phyloP scores from a whole-genome alignment of 1,140 invertebrate genomes.

The Harpegnathos saltator region DNA sequence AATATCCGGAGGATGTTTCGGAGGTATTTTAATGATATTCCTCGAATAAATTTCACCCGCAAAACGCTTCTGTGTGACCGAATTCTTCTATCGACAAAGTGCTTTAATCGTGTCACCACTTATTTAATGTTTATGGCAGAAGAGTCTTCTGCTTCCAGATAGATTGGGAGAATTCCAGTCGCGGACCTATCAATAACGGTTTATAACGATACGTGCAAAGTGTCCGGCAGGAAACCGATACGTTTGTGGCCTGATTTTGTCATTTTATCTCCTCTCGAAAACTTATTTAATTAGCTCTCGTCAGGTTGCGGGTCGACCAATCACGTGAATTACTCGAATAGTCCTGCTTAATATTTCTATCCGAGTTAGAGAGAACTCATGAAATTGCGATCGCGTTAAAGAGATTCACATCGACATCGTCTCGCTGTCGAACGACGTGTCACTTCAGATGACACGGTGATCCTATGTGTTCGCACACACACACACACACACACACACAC shows the following conservation, averaged over 20 bases:
- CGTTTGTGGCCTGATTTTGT: background rate
- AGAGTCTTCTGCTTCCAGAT: background rate
- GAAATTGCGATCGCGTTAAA: slow-evolving; percentile 3
- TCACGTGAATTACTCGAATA: background rate
- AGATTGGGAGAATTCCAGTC: background rate
- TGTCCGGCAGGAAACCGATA: too few species aligned
- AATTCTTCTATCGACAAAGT: too few species aligned
- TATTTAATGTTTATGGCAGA: too few species aligned
- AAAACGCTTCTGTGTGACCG: too few species aligned
- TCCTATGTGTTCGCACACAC: too few species aligned
- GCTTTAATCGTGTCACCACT: too few species aligned
- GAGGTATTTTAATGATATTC: too few species aligned
- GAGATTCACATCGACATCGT: background rate
- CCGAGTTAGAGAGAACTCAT: background rate
- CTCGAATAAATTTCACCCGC: too few species aligned
- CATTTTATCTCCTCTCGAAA: background rate
- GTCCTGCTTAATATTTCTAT: background rate
- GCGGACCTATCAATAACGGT: background rate
- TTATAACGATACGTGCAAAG: background rate
- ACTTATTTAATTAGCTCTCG: slow-evolving; percentile 13
- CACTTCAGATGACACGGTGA: background rate
- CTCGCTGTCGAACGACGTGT: background rate
- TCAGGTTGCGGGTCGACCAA: background rate
- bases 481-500: too few species aligned
- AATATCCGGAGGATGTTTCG: too few species aligned